These are phyloP conservation scores for Potamarius usumacintae DNA, from an alignment of 2,113 vertebrate species.

Conservation along the genomic window DNA sequence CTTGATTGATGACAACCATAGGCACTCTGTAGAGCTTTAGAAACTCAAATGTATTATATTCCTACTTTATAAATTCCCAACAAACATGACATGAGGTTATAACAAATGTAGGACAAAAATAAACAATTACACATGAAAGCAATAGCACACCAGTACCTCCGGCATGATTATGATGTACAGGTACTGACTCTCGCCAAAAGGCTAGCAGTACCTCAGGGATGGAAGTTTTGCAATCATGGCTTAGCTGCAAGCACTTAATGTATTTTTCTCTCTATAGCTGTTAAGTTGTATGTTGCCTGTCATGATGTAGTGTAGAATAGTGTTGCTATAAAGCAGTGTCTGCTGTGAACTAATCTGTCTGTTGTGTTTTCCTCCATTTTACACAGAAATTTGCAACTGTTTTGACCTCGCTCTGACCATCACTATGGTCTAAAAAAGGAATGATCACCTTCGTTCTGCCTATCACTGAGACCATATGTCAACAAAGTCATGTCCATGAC, in stretches of 20 bases:
- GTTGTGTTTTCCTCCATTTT: conserved; percentile 28
- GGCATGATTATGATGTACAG: conserved; percentile 4
- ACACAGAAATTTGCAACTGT: neutral
- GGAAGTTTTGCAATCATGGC: neutral
- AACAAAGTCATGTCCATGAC: too few species aligned
- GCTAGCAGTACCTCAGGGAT: conserved; percentile 15
- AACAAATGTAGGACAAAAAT: neutral
- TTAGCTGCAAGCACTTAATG: neutral
- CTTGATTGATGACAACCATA: neutral
- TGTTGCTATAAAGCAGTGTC: conserved; percentile 28
- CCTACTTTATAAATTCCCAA: neutral
- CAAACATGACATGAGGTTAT: neutral
- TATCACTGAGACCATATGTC: too few species aligned
- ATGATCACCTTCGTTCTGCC: too few species aligned
- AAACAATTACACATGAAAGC: neutral
- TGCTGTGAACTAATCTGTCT: conserved; percentile 45
- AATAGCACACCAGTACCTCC: neutral
- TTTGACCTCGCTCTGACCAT: too few species aligned
- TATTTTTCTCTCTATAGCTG: neutral
- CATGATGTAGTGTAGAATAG: conserved; percentile 36
- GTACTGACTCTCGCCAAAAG: conserved; percentile 13
- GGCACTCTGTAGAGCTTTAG: neutral
- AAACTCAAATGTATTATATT: neutral
- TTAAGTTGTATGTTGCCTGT: neutral
- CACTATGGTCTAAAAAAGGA: too few species aligned